Base-by-base conservation (phyloP, 2,797 vertebrate species). In the Dendrocincla fuliginosa region DNA sequence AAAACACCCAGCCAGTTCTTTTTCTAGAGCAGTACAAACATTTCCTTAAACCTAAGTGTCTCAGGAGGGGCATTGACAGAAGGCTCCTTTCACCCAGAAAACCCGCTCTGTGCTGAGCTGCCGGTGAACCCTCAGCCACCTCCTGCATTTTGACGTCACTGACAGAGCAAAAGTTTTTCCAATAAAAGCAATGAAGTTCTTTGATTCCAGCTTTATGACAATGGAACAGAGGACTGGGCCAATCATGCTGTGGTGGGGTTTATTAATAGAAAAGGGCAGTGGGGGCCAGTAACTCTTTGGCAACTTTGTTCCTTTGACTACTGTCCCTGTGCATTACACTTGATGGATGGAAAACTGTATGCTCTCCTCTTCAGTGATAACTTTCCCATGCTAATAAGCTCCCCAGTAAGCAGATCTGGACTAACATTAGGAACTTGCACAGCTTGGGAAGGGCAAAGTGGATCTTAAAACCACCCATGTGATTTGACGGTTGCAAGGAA, bases 41-140 rank as follows among this genome's bases (percentile, higher is more conserved):
- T 98, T 98, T 97, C 98, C 96, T 98, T 98, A 98, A 98, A 98
- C 96, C 95, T 97, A 97, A 97, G 96, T 95, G 96, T 98, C 98
- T 98, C 97, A 82, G 92, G 97, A 97, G 98, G 95, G 95, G 95
- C 96, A 96, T 52, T 96, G 97, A 98, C 96, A 96, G 97, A 97
- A 95, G 93, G 91, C 95, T 97, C 96, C 97, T 98, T 98, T 98
- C 97, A 98, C 97, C 97, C 96, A 96, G 97, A 86, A 50, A 97
- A 84, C 65, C 70, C 2, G 3, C 67, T 94, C 95, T 35, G 75
- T 0, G 1, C 52, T 85, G 89, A 49, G 71, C 91, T 95, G 94
- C 87, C 7, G 7, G 23, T 89, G 95, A 97, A 94, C 89, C 88
- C 83, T 95, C 86, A 55, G 87, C 80, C 4, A 5, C 91, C 82